Conservation (phyloP, 1,140 invertebrate species). For the Atta colombica region DNA sequence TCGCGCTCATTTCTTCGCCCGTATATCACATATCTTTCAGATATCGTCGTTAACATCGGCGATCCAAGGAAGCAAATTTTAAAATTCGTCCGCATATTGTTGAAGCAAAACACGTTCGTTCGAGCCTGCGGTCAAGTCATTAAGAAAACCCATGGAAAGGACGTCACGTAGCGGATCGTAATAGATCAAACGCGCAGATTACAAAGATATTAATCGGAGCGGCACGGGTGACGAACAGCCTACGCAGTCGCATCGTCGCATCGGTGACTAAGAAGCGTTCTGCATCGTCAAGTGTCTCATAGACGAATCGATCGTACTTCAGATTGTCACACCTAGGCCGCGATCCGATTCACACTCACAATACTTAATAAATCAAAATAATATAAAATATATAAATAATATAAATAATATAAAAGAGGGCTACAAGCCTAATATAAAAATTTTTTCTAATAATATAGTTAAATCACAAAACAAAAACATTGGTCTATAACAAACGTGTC, state of each 20-base stretch:
- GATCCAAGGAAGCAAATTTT: slow-evolving; percentile 13
- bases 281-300: slow-evolving; percentile 65
- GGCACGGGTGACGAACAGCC: slow-evolving; percentile 67
- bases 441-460: too few species aligned
- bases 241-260: slow-evolving; percentile 44
- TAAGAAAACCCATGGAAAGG: slow-evolving; percentile 34
- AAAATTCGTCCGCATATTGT: not conserved
- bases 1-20: not conserved
- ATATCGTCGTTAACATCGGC: not conserved
- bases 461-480: too few species aligned
- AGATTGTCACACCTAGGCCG: not conserved
- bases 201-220: slow-evolving; percentile 71
- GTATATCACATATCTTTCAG: not conserved
- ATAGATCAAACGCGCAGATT: slow-evolving; percentile 68
- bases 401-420: too few species aligned
- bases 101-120: not conserved
- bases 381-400: too few species aligned
- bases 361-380: too few species aligned
- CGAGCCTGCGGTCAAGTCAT: not conserved
- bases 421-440: too few species aligned
- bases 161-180: slow-evolving; percentile 33
- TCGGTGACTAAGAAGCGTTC: slow-evolving; percentile 73
- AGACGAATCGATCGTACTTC: slow-evolving; percentile 59
- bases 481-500: too few species aligned
- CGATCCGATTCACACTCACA: too few species aligned